Percentiles rank a stretch among this genome's conserved stretches.
These are phyloP conservation scores for Conistra vaccinii DNA, from an alignment of 2,888 invertebrate genomes.

Conservation along the genomic window DNA sequence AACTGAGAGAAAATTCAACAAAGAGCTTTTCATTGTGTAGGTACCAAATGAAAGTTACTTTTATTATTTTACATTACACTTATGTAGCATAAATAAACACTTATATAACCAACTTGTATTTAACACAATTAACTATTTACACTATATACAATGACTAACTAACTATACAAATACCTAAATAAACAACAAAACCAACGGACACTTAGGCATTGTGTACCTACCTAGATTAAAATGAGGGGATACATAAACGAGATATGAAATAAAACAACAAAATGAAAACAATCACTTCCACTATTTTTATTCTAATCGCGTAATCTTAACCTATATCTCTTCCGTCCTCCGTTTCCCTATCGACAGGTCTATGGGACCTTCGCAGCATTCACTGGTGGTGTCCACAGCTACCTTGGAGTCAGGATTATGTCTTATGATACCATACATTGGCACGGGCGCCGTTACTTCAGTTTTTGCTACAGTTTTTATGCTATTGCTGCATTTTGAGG, in stretches of 20 bases:
- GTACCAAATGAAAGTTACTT: too few relatives aligned
- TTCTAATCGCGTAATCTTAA: constrained; percentile 45
- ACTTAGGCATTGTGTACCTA: too few relatives aligned
- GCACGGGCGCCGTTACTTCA: constrained; percentile 66
- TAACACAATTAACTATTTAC: too few relatives aligned
- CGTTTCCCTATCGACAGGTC: constrained; percentile 78
- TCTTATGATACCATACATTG: constrained; percentile 79
- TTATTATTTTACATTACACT: too few relatives aligned
- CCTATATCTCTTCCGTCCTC: constrained; percentile 50
- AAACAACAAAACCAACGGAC: too few relatives aligned
- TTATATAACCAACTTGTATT: too few relatives aligned
- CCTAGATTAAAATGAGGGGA: too few relatives aligned
- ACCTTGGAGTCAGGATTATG: constrained; percentile 67
- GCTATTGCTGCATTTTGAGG: constrained; percentile 57
- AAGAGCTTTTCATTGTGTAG: too few relatives aligned
- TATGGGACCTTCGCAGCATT: constrained; percentile 74
- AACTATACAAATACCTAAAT: too few relatives aligned
- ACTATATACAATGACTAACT: too few relatives aligned
- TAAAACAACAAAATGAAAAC: constrained; percentile 30
- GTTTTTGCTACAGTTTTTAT: constrained; percentile 25
- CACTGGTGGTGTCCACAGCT: constrained; percentile 35
- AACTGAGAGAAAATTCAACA: too few relatives aligned
- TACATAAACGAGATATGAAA: neutral
- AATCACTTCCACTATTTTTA: constrained; percentile 3
- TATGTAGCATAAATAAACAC: too few relatives aligned